Evolutionary conservation across 2,888 invertebrate genomes (phyloP).

Genomic region (Meta bourneti): DNA sequence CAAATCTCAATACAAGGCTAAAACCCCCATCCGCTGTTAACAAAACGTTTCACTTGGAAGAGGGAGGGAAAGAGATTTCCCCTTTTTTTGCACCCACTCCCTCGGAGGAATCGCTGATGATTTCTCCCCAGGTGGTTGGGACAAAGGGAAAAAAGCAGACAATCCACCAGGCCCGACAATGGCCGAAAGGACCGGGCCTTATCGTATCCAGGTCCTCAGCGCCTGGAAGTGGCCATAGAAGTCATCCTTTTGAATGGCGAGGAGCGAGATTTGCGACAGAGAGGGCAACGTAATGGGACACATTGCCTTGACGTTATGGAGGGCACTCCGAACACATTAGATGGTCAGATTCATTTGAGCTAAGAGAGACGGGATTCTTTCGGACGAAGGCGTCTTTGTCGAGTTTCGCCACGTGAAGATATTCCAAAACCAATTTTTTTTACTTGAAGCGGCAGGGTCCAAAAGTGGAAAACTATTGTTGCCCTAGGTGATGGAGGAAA

Average conservation of each 20-base stretch:
- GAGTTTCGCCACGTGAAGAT: conserved; percentile 24
- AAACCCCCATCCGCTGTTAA: conserved; percentile 42
- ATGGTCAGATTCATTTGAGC: conserved; percentile 65
- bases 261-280: conserved; percentile 57
- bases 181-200: conserved; percentile 43
- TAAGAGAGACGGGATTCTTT: conserved; percentile 11
- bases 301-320: conserved; percentile 60
- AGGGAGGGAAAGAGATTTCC: not conserved
- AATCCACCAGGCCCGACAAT: conserved; percentile 33
- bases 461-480: conserved; percentile 36
- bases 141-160: conserved; percentile 33
- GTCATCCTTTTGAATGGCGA: conserved; percentile 54
- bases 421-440: conserved; percentile 14
- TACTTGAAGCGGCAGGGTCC: not conserved
- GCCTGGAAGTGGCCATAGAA: conserved; percentile 38
- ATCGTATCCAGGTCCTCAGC: conserved; percentile 20
- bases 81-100: not conserved
- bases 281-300: conserved; percentile 60
- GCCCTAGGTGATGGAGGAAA: conserved; percentile 11
- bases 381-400: conserved; percentile 24
- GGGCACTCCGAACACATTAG: conserved; percentile 53
- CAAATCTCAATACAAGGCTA: conserved; percentile 43
- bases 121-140: conserved; percentile 54
- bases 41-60: conserved; percentile 15
- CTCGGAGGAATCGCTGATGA: conserved; percentile 56